These are phyloP conservation scores for Plestiodon gilberti DNA, from an alignment of 2,113 vertebrate species.

Conservation along the genomic window DNA sequence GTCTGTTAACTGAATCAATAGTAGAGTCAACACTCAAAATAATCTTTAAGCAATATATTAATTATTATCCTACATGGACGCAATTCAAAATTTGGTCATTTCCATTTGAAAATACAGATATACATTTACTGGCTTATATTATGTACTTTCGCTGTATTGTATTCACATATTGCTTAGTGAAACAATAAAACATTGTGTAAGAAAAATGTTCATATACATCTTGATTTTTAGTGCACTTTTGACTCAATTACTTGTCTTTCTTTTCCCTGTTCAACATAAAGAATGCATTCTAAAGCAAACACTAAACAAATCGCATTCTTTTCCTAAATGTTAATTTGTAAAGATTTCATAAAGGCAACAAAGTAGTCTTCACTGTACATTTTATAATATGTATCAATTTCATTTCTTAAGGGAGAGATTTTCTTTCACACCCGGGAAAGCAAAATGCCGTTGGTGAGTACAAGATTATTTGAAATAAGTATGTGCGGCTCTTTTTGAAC, in stretches of 20 bases:
- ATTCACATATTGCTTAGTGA: background rate
- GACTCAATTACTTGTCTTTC: background rate
- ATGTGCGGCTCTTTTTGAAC: background rate
- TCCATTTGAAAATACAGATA: background rate
- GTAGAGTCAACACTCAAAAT: background rate
- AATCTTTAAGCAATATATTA: background rate
- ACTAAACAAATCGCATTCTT: background rate
- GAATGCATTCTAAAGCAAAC: background rate
- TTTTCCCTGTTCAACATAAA: background rate
- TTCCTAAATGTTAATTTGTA: background rate
- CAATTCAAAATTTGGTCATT: background rate
- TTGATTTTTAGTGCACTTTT: background rate
- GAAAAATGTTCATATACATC: background rate
- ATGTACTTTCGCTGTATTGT: background rate
- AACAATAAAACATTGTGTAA: fast-evolving
- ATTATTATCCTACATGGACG: background rate
- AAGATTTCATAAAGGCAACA: background rate
- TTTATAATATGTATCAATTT: conserved; percentile 39
- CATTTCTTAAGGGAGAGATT: conserved; percentile 81
- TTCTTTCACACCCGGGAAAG: conserved; percentile 80
- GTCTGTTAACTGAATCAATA: too few relatives aligned
- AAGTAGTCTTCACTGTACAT: background rate
- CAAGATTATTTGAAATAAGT: conserved; percentile 23
- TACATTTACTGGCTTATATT: background rate
- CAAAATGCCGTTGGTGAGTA: conserved; percentile 89